Conservation (phyloP, 2,113 vertebrate species). For the Mormyrus iriodes region DNA sequence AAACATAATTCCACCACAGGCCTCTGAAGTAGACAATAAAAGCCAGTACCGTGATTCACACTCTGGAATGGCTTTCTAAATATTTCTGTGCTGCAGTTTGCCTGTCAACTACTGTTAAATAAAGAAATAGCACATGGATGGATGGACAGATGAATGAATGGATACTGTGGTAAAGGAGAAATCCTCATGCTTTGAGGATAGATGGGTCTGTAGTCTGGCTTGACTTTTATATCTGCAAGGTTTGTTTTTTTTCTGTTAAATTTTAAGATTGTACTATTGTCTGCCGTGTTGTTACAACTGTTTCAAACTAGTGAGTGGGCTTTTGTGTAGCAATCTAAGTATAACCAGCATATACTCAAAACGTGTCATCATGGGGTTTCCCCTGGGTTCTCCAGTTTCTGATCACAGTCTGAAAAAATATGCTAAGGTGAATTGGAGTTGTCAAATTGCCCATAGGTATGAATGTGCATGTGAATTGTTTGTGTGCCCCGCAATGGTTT, state of each 20-base stretch:
- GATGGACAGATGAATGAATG: not conserved
- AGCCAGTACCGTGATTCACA: conserved; percentile 25
- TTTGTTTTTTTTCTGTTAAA: not conserved
- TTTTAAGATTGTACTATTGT: not conserved
- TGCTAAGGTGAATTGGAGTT: not conserved
- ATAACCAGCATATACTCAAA: not conserved
- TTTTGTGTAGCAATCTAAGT: not conserved
- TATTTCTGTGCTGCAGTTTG: not conserved
- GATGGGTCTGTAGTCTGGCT: not conserved
- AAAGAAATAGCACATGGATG: not conserved
- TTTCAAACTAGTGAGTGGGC: not conserved
- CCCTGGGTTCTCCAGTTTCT: not conserved
- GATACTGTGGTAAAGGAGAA: not conserved
- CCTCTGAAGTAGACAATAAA: conserved; percentile 40
- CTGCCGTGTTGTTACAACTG: not conserved
- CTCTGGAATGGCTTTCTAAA: not conserved
- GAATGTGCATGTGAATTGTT: not conserved
- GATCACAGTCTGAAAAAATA: not conserved
- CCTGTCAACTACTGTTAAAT: not conserved
- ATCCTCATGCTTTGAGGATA: not conserved
- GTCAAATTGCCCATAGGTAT: not conserved
- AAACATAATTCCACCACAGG: conserved; percentile 39
- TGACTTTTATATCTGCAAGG: not conserved
- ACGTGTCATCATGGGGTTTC: not conserved
- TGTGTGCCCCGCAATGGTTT: not conserved